Evolutionary conservation across 2,113 vertebrate genomes (phyloP).

Genomic region (Ophthalmolycus amberensis): DNA sequence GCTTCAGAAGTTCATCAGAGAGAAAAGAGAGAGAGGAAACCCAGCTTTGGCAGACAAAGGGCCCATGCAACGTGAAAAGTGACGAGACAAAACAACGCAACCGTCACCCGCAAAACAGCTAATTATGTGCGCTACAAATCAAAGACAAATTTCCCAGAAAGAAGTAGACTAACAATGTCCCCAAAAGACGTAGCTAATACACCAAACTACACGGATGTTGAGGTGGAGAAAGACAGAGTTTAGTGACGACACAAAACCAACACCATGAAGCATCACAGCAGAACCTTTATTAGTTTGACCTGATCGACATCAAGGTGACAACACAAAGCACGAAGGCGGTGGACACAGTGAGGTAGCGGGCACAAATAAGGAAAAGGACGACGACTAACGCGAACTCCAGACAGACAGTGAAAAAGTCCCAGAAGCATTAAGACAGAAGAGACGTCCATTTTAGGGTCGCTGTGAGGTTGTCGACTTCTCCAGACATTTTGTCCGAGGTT

Average conservation of each 20-base stretch:
- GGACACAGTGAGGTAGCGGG: conserved; percentile 50
- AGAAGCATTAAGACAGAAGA: conserved; percentile 24
- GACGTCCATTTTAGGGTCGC: conserved; percentile 34
- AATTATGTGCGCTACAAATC: not conserved
- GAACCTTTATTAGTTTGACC: conserved; percentile 80
- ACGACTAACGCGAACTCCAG: conserved; percentile 25
- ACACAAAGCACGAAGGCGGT: conserved; percentile 40
- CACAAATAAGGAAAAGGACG: conserved; percentile 28
- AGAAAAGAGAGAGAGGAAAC: conserved; percentile 8
- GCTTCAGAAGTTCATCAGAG: conserved; percentile 37
- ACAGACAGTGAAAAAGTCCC: conserved; percentile 66
- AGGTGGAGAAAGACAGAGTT: conserved; percentile 31
- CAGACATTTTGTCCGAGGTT: conserved; percentile 28
- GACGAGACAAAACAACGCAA: conserved; percentile 26
- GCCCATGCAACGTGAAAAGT: conserved; percentile 12
- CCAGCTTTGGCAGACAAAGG: not conserved
- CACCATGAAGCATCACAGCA: conserved; percentile 66
- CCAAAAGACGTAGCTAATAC: not conserved
- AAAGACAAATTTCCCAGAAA: conserved; percentile 7
- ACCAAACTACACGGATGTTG: conserved; percentile 1
- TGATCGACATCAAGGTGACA: conserved; percentile 64
- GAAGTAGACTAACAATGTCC: not conserved
- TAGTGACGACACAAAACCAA: conserved; percentile 66
- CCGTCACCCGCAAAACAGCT: conserved; percentile 11
- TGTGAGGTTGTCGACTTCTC: conserved; percentile 44